Evolutionary conservation across 2,113 vertebrate genomes (phyloP).

Genomic region (Glaucomys volans): DNA sequence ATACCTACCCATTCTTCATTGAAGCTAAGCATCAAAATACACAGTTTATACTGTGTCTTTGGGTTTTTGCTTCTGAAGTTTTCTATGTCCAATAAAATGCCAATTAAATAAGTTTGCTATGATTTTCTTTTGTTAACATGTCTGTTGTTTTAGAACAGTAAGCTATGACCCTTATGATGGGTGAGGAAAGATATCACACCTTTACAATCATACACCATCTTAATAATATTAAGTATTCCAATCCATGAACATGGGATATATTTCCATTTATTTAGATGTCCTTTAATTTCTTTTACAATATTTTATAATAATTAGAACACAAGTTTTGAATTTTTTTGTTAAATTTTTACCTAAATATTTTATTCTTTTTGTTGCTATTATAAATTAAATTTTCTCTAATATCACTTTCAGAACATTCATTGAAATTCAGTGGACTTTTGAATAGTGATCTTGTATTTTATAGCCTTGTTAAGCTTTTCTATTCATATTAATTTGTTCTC

Average conservation of each 20-base stretch:
- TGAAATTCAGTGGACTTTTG: slow-evolving; percentile 33
- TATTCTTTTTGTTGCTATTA: background rate
- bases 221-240: background rate
- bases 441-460: background rate
- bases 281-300: background rate
- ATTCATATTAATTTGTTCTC: background rate
- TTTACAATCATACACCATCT: background rate
- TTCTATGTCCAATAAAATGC: background rate
- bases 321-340: background rate
- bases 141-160: background rate
- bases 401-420: background rate
- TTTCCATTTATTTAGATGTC: slow-evolving; percentile 2
- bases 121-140: background rate
- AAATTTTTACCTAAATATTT: slow-evolving; percentile 14
- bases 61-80: background rate
- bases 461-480: background rate
- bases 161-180: background rate
- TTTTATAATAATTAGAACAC: background rate
- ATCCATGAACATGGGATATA: background rate
- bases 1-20: background rate
- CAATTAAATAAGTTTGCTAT: background rate
- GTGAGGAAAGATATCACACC: background rate
- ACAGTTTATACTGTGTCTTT: background rate
- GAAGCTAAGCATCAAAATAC: background rate
- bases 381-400: background rate